phyloP scores from a whole-genome alignment of 2,888 invertebrate genomes.

The Acronicta leporina region DNA sequence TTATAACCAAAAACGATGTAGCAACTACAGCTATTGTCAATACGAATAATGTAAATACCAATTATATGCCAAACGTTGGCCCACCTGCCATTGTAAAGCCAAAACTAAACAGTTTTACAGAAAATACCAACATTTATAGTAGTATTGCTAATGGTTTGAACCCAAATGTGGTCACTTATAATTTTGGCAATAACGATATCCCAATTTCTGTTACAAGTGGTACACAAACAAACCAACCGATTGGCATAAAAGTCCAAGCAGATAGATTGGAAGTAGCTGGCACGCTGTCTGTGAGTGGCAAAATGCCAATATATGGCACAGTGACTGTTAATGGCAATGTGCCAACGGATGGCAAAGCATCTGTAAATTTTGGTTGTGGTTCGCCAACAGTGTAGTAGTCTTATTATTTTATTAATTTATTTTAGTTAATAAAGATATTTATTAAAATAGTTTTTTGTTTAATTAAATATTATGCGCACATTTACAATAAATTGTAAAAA shows the following conservation, averaged over 20 bases:
- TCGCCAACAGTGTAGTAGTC: not conserved
- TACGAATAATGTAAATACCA: constrained; percentile 5
- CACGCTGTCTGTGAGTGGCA: constrained; percentile 68
- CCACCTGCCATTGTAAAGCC: not conserved
- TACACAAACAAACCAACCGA: constrained; percentile 33
- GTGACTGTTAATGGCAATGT: constrained; percentile 71
- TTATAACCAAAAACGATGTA: constrained; percentile 11
- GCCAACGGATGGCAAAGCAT: constrained; percentile 68
- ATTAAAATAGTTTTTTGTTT: constrained; percentile 6
- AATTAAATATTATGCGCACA: no score
- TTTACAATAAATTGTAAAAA: no score
- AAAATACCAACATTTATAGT: not conserved
- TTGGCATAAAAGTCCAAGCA: constrained; percentile 69
- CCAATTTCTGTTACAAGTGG: constrained; percentile 18
- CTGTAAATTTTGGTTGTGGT: constrained; percentile 62
- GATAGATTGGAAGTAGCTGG: constrained; percentile 75
- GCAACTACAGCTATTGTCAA: not conserved
- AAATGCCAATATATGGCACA: constrained; percentile 71
- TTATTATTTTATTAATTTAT: constrained; percentile 13
- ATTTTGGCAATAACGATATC: constrained; percentile 31
- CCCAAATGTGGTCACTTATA: constrained; percentile 4
- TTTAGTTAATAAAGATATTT: constrained; percentile 40
- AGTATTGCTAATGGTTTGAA: not conserved
- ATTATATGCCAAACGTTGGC: constrained; percentile 7
- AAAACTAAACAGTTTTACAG: not conserved